phyloP scores from a whole-genome alignment of 2,888 invertebrate genomes.

The Hoplodrina blanda region DNA sequence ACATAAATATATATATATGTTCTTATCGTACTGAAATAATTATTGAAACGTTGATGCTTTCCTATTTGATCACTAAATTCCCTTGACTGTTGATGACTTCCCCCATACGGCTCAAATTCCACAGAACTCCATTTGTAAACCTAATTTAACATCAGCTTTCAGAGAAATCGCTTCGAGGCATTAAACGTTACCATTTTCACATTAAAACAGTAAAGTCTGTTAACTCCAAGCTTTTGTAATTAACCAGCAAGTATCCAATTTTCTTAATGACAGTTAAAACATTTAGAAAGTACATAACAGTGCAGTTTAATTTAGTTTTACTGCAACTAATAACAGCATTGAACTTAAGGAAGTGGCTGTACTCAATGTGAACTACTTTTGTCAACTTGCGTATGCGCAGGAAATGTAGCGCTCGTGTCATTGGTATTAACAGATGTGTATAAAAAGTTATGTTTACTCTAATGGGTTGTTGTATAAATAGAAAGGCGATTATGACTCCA shows the following conservation, averaged over 20 bases:
- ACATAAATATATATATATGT: no score
- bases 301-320: conserved; percentile 26
- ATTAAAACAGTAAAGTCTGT: background rate
- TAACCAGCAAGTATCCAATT: background rate
- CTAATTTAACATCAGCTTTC: conserved; percentile 2
- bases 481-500: background rate
- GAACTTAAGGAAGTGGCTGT: conserved; percentile 69
- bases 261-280: background rate
- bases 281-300: conserved; percentile 55
- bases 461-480: background rate
- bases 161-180: conserved; percentile 4
- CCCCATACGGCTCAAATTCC: no score
- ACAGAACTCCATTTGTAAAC: background rate
- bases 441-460: conserved; percentile 25
- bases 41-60: no score
- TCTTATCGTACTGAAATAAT: no score
- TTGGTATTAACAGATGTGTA: conserved; percentile 25
- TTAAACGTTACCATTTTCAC: background rate
- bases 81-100: no score
- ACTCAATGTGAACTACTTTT: conserved; percentile 77
- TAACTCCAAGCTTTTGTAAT: background rate
- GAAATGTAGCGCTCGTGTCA: conserved; percentile 51
- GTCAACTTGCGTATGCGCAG: conserved; percentile 38
- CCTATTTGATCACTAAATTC: no score
- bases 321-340: conserved; percentile 54